Conservation (phyloP, 2,888 invertebrate species). For the Lasioglossum oenotherae region DNA sequence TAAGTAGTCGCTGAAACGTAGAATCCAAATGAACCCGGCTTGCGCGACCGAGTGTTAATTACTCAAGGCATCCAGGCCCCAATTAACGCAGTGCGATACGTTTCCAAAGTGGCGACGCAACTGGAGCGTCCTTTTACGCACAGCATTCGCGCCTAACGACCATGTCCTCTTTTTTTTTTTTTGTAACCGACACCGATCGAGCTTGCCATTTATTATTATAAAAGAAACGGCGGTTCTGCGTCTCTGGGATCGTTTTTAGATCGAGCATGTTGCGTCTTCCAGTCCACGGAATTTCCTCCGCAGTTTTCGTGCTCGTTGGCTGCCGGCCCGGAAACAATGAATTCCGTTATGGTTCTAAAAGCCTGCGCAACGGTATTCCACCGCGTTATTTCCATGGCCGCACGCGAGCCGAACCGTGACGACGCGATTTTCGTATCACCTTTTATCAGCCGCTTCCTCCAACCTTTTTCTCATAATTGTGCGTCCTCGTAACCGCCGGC, state of each 20-base stretch:
- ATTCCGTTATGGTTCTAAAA: conserved; percentile 16
- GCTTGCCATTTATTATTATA: neutral
- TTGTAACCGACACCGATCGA: conserved; percentile 1
- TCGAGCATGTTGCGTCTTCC: neutral
- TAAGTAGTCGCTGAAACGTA: neutral
- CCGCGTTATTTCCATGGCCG: conserved; percentile 13
- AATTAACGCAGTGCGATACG: neutral
- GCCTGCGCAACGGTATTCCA: conserved; percentile 19
- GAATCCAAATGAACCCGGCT: neutral
- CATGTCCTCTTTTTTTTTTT: conserved; percentile 21
- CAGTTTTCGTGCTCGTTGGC: conserved; percentile 14
- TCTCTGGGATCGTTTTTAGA: neutral
- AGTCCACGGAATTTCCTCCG: neutral
- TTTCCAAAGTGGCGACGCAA: conserved; percentile 16
- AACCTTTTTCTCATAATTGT: conserved; percentile 45
- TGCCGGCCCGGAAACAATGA: conserved; percentile 14
- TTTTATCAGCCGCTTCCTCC: conserved; percentile 4
- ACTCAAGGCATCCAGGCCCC: neutral
- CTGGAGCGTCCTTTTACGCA: conserved; percentile 44
- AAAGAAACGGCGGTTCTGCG: neutral
- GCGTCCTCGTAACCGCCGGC: neutral
- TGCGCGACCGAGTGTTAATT: neutral
- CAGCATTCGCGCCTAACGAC: conserved; percentile 31
- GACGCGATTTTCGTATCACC: conserved; percentile 22
- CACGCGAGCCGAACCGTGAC: neutral